phyloP scores from a whole-genome alignment of 2,113 vertebrate species.

The Percopsis transmontana region DNA sequence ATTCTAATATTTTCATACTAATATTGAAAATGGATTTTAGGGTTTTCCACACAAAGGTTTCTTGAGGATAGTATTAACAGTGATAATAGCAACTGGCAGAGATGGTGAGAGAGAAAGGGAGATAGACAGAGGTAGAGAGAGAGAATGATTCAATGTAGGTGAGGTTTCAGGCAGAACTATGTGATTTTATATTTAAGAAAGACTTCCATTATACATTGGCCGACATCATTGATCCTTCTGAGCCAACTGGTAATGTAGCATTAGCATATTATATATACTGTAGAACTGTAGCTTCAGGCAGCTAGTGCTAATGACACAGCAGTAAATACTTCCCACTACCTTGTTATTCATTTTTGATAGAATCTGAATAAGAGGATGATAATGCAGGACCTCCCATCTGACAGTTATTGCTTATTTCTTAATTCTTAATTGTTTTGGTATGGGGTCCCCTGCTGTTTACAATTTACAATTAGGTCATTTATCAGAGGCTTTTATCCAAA shows the following conservation, averaged over 20 bases:
- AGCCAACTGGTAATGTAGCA: neutral
- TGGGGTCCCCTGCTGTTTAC: too few species aligned
- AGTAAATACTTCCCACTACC: slow-evolving; percentile 53
- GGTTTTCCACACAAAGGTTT: slow-evolving; percentile 46
- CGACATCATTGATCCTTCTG: slow-evolving; percentile 6
- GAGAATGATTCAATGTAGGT: neutral
- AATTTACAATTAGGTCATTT: too few species aligned
- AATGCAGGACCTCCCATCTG: slow-evolving; percentile 44
- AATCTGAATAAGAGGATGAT: slow-evolving; percentile 73
- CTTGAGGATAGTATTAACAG: slow-evolving; percentile 48
- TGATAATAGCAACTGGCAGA: slow-evolving; percentile 40
- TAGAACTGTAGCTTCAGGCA: slow-evolving; percentile 24
- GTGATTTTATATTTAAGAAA: too few species aligned
- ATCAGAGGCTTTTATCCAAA: too few species aligned
- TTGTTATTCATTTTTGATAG: slow-evolving; percentile 66
- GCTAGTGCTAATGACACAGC: slow-evolving; percentile 49
- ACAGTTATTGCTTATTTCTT: slow-evolving; percentile 53
- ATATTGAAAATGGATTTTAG: slow-evolving; percentile 75
- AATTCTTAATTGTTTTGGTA: slow-evolving; percentile 56
- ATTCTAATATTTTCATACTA: slow-evolving; percentile 72
- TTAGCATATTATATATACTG: neutral
- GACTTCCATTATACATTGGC: too few species aligned
- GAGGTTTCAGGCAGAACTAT: neutral
- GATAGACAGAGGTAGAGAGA: slow-evolving; percentile 15
- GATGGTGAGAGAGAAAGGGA: slow-evolving; percentile 7